Conservation (phyloP, 2,888 invertebrate species). For the Drosophila silvestris region DNA sequence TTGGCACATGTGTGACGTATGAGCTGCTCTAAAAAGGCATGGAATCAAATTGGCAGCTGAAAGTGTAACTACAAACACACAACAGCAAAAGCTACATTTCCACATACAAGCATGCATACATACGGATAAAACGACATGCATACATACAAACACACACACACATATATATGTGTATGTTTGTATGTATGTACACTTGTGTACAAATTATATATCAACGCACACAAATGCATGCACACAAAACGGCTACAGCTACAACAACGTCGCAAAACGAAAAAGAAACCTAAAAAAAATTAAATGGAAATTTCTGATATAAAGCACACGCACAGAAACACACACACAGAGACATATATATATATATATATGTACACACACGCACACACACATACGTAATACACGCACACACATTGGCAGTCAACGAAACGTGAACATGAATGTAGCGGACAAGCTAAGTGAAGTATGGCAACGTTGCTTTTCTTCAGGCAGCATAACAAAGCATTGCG, state of each 20-base stretch:
- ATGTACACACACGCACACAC: neutral
- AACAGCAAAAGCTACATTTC: conserved; percentile 38
- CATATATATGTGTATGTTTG: conserved; percentile 2
- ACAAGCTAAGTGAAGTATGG: conserved; percentile 62
- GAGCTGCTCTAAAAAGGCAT: conserved; percentile 24
- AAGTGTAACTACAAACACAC: conserved; percentile 66
- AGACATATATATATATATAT: neutral
- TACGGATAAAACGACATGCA: neutral
- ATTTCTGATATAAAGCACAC: conserved; percentile 77
- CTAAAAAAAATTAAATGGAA: conserved; percentile 80
- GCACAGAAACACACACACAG: conserved; percentile 20
- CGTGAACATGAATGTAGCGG: conserved; percentile 54
- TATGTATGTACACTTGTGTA: conserved; percentile 21
- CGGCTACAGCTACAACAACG: conserved; percentile 50
- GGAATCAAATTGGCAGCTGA: conserved; percentile 59
- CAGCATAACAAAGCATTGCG: conserved; percentile 63
- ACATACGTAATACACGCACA: conserved; percentile 14
- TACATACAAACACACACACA: neutral
- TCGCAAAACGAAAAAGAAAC: conserved; percentile 74
- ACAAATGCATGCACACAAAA: conserved; percentile 22
- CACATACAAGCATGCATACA: conserved; percentile 8
- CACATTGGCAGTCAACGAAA: conserved; percentile 46
- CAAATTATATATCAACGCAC: conserved; percentile 28
- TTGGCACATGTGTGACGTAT: conserved; percentile 56
- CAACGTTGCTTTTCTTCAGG: conserved; percentile 61